Evolutionary conservation across 2,113 vertebrate species (phyloP).

Genomic region (Sciurus niger): DNA sequence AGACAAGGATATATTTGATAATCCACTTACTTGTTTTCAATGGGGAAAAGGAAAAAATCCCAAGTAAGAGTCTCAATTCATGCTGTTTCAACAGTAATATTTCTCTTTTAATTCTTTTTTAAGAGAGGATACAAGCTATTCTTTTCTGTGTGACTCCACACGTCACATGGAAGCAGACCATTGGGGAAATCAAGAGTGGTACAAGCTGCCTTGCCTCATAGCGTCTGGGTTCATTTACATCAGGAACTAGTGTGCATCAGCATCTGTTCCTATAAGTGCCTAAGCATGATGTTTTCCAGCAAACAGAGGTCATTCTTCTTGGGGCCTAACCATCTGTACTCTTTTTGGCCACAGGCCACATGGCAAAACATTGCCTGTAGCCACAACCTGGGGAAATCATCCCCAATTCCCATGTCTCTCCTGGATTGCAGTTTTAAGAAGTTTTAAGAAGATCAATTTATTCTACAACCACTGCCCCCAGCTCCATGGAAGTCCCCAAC

Average conservation of each 20-base stretch:
- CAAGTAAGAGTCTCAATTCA: slow-evolving; percentile 15
- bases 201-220: slow-evolving; percentile 6
- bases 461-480: neutral
- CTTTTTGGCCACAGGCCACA: slow-evolving; percentile 56
- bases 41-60: slow-evolving; percentile 3
- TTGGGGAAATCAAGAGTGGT: slow-evolving; percentile 65
- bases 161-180: slow-evolving; percentile 47
- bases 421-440: slow-evolving; percentile 28
- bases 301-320: slow-evolving; percentile 19
- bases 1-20: neutral
- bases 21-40: slow-evolving; percentile 20
- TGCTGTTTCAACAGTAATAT: slow-evolving; percentile 24
- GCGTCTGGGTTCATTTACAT: slow-evolving; percentile 64
- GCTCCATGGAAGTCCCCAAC: neutral
- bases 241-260: neutral
- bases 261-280: slow-evolving; percentile 39
- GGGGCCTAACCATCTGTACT: slow-evolving; percentile 27
- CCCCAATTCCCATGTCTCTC: neutral
- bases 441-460: slow-evolving; percentile 28
- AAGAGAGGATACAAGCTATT: neutral
- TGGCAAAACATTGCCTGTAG: neutral
- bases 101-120: neutral
- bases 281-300: slow-evolving; percentile 14
- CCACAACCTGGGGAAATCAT: neutral
- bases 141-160: neutral